Conservation (phyloP, 2,797 vertebrate species). For the Nannoperca obscura region DNA sequence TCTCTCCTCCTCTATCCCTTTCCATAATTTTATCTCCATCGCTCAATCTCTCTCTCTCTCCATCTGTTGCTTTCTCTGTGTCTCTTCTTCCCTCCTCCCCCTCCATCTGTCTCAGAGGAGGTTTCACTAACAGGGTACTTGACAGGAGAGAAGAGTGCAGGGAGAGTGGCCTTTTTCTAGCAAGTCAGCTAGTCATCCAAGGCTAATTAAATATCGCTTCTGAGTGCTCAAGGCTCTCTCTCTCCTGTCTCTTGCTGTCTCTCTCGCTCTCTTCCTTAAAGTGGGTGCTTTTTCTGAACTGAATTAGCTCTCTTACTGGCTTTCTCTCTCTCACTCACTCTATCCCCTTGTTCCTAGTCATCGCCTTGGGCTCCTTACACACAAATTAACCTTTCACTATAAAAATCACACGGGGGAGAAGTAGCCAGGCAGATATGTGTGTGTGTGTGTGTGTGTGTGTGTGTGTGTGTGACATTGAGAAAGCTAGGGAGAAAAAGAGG, state of each 20-base stretch:
- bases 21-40: slow-evolving; percentile 37
- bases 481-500: not conserved
- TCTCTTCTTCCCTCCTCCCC: slow-evolving; percentile 42
- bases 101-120: slow-evolving; percentile 73
- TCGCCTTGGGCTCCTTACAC: slow-evolving; percentile 74
- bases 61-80: slow-evolving; percentile 67
- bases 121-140: slow-evolving; percentile 78
- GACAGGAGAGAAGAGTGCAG: slow-evolving; percentile 70
- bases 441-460: slow-evolving; percentile 13
- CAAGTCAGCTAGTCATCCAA: slow-evolving; percentile 76
- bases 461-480: slow-evolving; percentile 17
- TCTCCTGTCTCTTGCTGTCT: slow-evolving; percentile 44
- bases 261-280: slow-evolving; percentile 50
- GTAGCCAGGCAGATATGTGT: slow-evolving; percentile 44
- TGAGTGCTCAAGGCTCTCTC: slow-evolving; percentile 53
- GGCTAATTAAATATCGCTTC: slow-evolving; percentile 81
- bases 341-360: slow-evolving; percentile 63
- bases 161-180: slow-evolving; percentile 77
- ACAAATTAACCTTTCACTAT: slow-evolving; percentile 84
- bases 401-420: slow-evolving; percentile 75
- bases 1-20: slow-evolving; percentile 27
- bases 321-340: slow-evolving; percentile 22
- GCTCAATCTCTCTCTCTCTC: slow-evolving; percentile 31
- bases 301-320: slow-evolving; percentile 50
- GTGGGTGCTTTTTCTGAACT: slow-evolving; percentile 62